Base-by-base conservation (phyloP, 2,113 vertebrate genomes). In the Pimephales promelas region DNA sequence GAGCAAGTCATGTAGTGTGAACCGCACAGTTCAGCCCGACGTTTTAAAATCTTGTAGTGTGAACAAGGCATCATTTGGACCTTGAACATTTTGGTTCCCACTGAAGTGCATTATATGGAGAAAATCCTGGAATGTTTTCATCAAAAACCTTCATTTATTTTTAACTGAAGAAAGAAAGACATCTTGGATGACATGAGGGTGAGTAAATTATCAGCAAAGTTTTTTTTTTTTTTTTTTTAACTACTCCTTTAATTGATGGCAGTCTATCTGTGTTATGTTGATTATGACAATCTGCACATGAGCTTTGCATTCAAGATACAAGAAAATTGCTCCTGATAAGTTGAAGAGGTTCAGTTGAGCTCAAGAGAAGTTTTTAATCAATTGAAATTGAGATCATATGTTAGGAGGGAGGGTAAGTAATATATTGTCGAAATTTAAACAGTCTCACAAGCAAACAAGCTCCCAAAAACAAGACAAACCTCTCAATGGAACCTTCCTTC, bases 241-340 rank as follows among this genome's bases (percentile, higher is more conserved):
- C n/a, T n/a, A n/a, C n/a, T n/a, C n/a, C n/a, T n/a, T n/a, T n/a
- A 36, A 77, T 77, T 77, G 24, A 57, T 77, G 52, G 18, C 54
- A 40, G 74, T 77, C 22, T 40, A 40, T 40, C n/a, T 76, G 74
- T 40, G 31, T 57, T 40, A 22, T 2, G 2, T 18, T 76, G 52
- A 76, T 76, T 34, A 36, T 74, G 47, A 34, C 72, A 7, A 77
- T 77, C 74, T 59, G 52, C 49, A 36, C 16, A 5, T 18, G 73
- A 75, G 10, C n/a, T 75, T 4, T 52, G 26, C 26, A 49, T 74
- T 74, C 45, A 54, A 20, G 26, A 54, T 54, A 22, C 34, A 74
- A 20, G 26, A 28, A 34, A 22, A 36, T 75, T 34, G 49, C 54
- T 56, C 22, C 36, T 70, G 22, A n/a, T 70, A 43, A 10, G 5